phyloP scores from a whole-genome alignment of 2,113 vertebrate genomes.

The Peromyscus leucopus region DNA sequence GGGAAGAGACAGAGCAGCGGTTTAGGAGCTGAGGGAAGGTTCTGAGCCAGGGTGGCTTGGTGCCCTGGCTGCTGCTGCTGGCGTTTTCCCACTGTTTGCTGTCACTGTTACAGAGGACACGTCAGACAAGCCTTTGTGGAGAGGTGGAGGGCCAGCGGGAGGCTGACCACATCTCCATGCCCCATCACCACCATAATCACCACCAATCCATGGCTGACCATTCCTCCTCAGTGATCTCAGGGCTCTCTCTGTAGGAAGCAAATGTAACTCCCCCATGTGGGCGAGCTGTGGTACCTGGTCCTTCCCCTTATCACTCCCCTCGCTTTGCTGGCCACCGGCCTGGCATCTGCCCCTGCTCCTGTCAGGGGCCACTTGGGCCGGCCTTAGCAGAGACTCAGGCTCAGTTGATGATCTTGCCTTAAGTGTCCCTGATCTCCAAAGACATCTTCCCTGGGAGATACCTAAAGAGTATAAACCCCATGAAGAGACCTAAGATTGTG shows the following conservation, averaged over 20 bases:
- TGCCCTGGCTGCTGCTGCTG: background rate
- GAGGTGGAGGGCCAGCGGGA: background rate
- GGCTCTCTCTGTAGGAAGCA: background rate
- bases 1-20: background rate
- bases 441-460: constrained; percentile 25
- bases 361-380: background rate
- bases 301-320: background rate
- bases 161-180: background rate
- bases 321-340: background rate
- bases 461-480: background rate
- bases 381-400: background rate
- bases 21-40: background rate
- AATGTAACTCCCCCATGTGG: background rate
- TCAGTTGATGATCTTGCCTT: background rate
- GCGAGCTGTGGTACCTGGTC: background rate
- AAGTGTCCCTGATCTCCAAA: constrained; percentile 24
- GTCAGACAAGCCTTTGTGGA: background rate
- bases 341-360: background rate
- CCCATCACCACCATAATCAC: no score
- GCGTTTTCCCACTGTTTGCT: background rate
- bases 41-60: background rate
- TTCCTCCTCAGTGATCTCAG: background rate
- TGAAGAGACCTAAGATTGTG: background rate
- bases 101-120: background rate
- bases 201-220: background rate